Conservation (phyloP, 1,140 invertebrate genomes). For the Drosophila kohkoa region DNA sequence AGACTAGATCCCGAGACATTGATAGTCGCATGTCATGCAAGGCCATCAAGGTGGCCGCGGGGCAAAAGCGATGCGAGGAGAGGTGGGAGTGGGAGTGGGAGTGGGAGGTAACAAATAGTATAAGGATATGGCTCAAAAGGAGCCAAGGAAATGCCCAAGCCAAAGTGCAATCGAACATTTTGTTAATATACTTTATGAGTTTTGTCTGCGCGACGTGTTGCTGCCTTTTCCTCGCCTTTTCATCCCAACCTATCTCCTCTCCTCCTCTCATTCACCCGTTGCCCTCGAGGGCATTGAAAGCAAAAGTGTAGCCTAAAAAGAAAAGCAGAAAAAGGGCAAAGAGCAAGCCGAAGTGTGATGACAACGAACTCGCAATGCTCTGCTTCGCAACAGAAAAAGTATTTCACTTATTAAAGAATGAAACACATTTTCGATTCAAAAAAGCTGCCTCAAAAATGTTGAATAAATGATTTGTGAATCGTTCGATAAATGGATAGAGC, state of each 20-base stretch:
- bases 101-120: not conserved
- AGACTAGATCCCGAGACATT: slow-evolving; percentile 46
- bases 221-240: slow-evolving; percentile 19
- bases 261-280: not conserved
- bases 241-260: not conserved
- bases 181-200: slow-evolving; percentile 78
- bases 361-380: slow-evolving; percentile 4
- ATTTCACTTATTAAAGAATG: too few relatives aligned
- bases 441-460: too few relatives aligned
- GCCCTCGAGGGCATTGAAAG: slow-evolving; percentile 33
- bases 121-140: slow-evolving; percentile 24
- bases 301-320: slow-evolving; percentile 37
- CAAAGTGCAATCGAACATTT: slow-evolving; percentile 81
- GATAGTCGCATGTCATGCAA: slow-evolving; percentile 67
- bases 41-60: slow-evolving; percentile 22
- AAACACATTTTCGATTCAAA: too few relatives aligned
- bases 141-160: slow-evolving; percentile 49
- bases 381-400: not conserved
- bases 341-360: not conserved
- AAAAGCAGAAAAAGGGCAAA: slow-evolving; percentile 7
- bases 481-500: too few relatives aligned
- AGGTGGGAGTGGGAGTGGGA: too few relatives aligned
- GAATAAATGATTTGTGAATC: too few relatives aligned
- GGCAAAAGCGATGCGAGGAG: not conserved
- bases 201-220: slow-evolving; percentile 69